Evolutionary conservation across 2,888 invertebrate species (phyloP), one percentile per base, ranked within the genome.

Genomic region (Drosophila antonietae): DNA sequence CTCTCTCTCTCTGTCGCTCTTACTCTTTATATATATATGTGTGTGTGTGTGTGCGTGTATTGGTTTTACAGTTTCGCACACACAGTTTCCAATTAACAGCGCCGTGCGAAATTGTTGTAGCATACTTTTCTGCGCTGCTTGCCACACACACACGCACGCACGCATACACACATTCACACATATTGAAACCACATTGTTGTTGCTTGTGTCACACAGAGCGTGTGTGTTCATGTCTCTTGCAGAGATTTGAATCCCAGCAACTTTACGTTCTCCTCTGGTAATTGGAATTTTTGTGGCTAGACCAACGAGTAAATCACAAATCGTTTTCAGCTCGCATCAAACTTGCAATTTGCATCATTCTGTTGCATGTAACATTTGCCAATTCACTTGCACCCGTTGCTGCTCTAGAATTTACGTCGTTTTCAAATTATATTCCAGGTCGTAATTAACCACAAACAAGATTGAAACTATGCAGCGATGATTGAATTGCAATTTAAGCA

Each of bases 101-200:
- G 49, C 47, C 44, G 49, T 61, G 55, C 41, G n/a, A 69, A 76
- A 76, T 67, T 68, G 51, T 68, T 66, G 68, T 70, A 62, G 83
- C 83, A 80, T 79, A 80, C 80, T 80, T 82, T 79, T 73, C 56
- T 59, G 78, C 72, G 49, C 62, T 56, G 63, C 74, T 64, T 67
- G 58, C 43, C 37, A 67, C 44, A 70, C 59, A 9, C 35, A 7
- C 35, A 28, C 20, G 14, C 52, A 28, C 20, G 14, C 52, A 37
- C 23, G 23, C 23, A 23, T 23, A 23, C 23, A 10, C 37, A n/a
- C 58, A 61, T 5, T 28, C 51, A 51, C 12, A 18, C 51, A 55
- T 59, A 65, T 43, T 68, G 67, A 55, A 64, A 52, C 49, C 59
- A 56, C 61, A 67, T 64, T 55, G 55, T 51, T 57, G 35, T 64